phyloP scores from a whole-genome alignment of 2,797 vertebrate species.

The Centroberyx gerrardi region DNA sequence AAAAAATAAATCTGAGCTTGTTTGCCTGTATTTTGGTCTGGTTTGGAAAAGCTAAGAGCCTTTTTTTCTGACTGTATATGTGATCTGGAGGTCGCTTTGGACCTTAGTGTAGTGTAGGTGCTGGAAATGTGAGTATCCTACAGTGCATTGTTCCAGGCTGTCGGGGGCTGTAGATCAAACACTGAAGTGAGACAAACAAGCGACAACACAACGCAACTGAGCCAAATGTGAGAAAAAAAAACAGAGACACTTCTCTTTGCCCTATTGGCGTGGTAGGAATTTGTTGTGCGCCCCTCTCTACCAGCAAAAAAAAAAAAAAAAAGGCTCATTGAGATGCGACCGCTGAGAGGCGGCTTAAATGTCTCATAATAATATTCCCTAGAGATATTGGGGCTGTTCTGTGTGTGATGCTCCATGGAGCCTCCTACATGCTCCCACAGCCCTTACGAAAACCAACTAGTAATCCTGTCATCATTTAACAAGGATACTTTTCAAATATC shows the following conservation, averaged over 20 bases:
- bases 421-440: slow-evolving; percentile 49
- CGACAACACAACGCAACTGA: slow-evolving; percentile 60
- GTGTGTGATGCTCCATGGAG: slow-evolving; percentile 52
- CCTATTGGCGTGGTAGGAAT: slow-evolving; percentile 55
- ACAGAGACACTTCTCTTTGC: slow-evolving; percentile 37
- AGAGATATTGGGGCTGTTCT: slow-evolving; percentile 55
- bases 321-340: slow-evolving; percentile 54
- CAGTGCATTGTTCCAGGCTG: slow-evolving; percentile 78
- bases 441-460: slow-evolving; percentile 37
- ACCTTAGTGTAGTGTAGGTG: slow-evolving; percentile 27
- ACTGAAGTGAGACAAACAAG: slow-evolving; percentile 79
- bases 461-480: slow-evolving; percentile 34
- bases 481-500: slow-evolving; percentile 10
- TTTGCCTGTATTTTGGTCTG: no score
- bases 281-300: slow-evolving; percentile 32
- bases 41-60: not conserved
- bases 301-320: slow-evolving; percentile 11
- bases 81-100: not conserved
- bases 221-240: slow-evolving; percentile 51
- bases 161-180: slow-evolving; percentile 65
- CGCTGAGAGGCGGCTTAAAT: slow-evolving; percentile 70
- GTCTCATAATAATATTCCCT: slow-evolving; percentile 75
- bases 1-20: not conserved
- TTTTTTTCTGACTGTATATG: not conserved
- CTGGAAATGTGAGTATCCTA: slow-evolving; percentile 50